Conservation (phyloP, 1,140 invertebrate species). For the Lucilia sericata region DNA sequence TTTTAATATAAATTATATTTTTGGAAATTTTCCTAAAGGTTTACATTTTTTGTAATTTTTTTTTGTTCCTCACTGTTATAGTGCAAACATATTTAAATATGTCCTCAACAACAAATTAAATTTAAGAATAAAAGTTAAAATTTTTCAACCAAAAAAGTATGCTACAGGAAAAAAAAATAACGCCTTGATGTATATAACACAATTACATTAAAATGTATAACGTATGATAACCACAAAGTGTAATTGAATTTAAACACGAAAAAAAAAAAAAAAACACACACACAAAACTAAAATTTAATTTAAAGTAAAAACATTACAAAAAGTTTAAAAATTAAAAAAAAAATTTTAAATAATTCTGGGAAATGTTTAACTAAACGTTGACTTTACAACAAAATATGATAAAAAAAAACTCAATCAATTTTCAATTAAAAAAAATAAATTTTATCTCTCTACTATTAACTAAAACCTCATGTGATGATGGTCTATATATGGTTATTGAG, state of each 20-base stretch:
- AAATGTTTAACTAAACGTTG: too few relatives aligned
- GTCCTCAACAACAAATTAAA: not conserved
- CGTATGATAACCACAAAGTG: not conserved
- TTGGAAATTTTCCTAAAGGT: too few relatives aligned
- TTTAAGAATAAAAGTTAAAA: not conserved
- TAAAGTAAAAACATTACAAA: not conserved
- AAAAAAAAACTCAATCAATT: too few relatives aligned
- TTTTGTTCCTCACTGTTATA: not conserved
- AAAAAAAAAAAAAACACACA: too few relatives aligned
- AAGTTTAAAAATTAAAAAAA: too few relatives aligned
- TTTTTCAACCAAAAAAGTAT: not conserved
- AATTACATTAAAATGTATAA: constrained; percentile 12
- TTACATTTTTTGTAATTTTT: not conserved
- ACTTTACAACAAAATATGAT: too few relatives aligned
- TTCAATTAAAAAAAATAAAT: too few relatives aligned
- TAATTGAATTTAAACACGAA: not conserved
- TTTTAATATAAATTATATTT: too few relatives aligned
- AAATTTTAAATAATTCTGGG: too few relatives aligned
- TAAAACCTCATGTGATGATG: too few relatives aligned
- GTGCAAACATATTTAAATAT: not conserved
- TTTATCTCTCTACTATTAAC: too few relatives aligned
- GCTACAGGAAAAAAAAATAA: not conserved
- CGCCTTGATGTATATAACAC: not conserved
- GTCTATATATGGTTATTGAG: not conserved
- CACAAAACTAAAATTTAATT: not conserved